These are phyloP conservation scores for Sitobion miscanthi DNA, from an alignment of 1,140 invertebrate species.

Conservation along the genomic window DNA sequence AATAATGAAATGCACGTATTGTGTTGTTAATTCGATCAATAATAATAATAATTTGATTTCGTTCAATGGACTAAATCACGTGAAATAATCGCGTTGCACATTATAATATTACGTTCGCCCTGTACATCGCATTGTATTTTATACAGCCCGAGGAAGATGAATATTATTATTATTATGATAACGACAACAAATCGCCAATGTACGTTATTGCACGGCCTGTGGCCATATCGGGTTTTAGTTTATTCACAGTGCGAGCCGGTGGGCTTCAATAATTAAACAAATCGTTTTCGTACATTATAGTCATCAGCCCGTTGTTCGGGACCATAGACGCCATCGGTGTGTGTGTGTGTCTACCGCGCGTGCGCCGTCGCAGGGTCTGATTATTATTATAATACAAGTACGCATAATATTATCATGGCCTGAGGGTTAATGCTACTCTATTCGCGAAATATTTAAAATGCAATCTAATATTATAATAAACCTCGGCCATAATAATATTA, in stretches of 20 bases:
- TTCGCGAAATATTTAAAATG: too few species aligned
- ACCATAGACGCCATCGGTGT: not conserved
- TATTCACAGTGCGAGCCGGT: conserved; percentile 29
- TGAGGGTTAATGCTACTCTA: too few species aligned
- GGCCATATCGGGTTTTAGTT: conserved; percentile 14
- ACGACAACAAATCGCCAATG: not conserved
- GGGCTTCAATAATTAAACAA: conserved; percentile 16
- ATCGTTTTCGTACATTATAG: not conserved
- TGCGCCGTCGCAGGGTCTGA: not conserved
- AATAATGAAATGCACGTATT: not conserved
- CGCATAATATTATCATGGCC: too few species aligned
- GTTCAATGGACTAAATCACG: not conserved
- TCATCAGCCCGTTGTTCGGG: not conserved
- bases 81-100: not conserved
- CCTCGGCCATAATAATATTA: not conserved
- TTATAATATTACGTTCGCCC: not conserved
- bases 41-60: not conserved
- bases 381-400: not conserved
- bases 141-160: not conserved
- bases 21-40: not conserved
- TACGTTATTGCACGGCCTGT: conserved; percentile 24
- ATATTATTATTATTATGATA: not conserved
- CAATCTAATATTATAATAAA: not conserved
- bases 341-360: too few species aligned
- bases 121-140: not conserved